phyloP scores from a whole-genome alignment of 2,113 vertebrate species.

The Numenius arquata region DNA sequence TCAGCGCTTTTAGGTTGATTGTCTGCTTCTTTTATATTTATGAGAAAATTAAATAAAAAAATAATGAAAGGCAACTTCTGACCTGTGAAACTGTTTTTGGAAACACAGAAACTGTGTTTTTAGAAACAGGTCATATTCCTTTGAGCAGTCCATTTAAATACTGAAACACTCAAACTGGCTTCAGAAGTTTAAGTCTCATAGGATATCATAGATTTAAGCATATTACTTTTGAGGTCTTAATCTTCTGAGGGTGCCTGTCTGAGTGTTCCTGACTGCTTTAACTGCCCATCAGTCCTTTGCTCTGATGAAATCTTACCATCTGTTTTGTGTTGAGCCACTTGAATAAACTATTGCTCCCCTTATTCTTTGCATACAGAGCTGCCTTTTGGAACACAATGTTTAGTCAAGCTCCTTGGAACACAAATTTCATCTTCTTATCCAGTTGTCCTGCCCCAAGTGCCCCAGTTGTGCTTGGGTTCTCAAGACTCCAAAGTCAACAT shows the following conservation, averaged over 20 bases:
- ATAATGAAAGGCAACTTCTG: background rate
- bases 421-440: slow-evolving; percentile 36
- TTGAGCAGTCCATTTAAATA: background rate
- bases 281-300: background rate
- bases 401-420: slow-evolving; percentile 39
- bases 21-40: background rate
- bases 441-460: slow-evolving; percentile 38
- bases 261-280: background rate
- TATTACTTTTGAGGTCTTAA: background rate
- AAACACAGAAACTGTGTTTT: background rate
- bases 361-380: slow-evolving; percentile 34
- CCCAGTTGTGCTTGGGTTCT: slow-evolving; percentile 44
- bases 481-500: slow-evolving; percentile 59
- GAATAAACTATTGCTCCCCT: slow-evolving; percentile 27
- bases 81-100: background rate
- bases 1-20: background rate
- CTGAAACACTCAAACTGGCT: background rate
- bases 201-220: background rate
- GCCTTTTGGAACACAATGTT: slow-evolving; percentile 43
- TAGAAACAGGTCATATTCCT: background rate
- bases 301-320: slow-evolving; percentile 50
- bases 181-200: background rate
- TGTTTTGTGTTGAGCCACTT: slow-evolving; percentile 40
- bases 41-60: background rate
- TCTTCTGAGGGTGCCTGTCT: background rate